These are phyloP conservation scores for Abramis brama DNA, from an alignment of 2,113 vertebrate genomes.

Conservation along the genomic window DNA sequence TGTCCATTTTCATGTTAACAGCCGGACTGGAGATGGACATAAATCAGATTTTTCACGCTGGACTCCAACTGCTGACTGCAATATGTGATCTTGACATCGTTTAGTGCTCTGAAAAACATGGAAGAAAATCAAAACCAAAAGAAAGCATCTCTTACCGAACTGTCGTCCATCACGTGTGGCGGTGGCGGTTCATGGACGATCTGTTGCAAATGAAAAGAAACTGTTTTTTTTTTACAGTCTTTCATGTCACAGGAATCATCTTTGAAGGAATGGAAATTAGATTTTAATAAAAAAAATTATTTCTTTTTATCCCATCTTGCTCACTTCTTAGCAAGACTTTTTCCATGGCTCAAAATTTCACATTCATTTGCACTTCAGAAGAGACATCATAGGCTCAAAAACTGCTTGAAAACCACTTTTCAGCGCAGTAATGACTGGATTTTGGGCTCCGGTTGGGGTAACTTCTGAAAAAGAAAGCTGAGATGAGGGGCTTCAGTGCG, in stretches of 20 bases:
- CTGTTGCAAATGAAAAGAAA: slow-evolving; percentile 59
- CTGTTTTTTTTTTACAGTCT: background rate
- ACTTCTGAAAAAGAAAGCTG: background rate
- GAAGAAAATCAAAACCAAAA: background rate
- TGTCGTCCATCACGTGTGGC: slow-evolving; percentile 70
- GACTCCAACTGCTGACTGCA: background rate
- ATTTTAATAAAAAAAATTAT: background rate
- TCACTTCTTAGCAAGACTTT: background rate
- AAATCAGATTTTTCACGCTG: background rate
- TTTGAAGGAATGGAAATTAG: background rate
- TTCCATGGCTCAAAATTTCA: background rate
- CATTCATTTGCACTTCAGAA: background rate
- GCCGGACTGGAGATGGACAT: background rate
- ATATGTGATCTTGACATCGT: background rate
- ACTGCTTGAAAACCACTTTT: slow-evolving; percentile 10
- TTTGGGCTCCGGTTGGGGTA: background rate
- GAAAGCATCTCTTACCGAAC: slow-evolving; percentile 66
- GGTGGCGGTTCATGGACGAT: slow-evolving; percentile 77
- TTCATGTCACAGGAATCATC: background rate
- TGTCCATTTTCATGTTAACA: background rate
- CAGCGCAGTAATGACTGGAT: background rate
- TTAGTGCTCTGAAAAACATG: background rate
- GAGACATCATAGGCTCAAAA: background rate
- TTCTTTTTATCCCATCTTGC: background rate
- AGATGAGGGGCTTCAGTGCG: background rate